These are phyloP conservation scores for Gari tellinella DNA, from an alignment of 2,888 invertebrate genomes.

Conservation along the genomic window DNA sequence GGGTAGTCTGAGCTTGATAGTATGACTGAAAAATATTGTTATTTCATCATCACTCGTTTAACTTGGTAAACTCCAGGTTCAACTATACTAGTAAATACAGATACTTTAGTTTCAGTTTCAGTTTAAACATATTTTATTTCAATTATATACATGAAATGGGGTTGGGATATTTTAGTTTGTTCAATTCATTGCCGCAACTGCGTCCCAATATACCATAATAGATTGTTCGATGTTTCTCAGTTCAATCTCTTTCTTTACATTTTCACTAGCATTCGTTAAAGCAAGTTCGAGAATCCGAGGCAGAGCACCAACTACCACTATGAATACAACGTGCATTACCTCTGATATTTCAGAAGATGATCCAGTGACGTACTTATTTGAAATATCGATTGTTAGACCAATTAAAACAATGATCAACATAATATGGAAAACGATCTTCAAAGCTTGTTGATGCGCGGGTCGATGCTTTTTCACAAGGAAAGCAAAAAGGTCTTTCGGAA, in stretches of 20 bases:
- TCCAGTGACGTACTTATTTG: conserved; percentile 12
- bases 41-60: no score
- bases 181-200: no score
- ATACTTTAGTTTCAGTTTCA: no score
- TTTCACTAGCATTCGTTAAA: conserved; percentile 17
- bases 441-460: conserved; percentile 37
- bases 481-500: conserved; percentile 39
- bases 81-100: no score
- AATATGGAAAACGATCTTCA: conserved; percentile 33
- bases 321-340: conserved; percentile 55
- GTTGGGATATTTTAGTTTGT: no score
- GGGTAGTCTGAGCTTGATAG: no score
- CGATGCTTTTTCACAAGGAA: conserved; percentile 24
- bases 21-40: no score
- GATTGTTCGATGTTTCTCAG: conserved; percentile 27
- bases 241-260: conserved; percentile 27
- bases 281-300: conserved; percentile 37
- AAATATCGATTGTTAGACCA: conserved; percentile 25
- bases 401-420: conserved; percentile 29
- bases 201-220: conserved; percentile 29
- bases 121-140: no score
- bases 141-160: no score
- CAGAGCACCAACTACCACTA: conserved; percentile 42
- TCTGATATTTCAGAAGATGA: conserved; percentile 45
- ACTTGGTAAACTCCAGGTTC: no score